Evolutionary conservation across 2,888 invertebrate genomes (phyloP).

Genomic region (Nymphalis urticae): DNA sequence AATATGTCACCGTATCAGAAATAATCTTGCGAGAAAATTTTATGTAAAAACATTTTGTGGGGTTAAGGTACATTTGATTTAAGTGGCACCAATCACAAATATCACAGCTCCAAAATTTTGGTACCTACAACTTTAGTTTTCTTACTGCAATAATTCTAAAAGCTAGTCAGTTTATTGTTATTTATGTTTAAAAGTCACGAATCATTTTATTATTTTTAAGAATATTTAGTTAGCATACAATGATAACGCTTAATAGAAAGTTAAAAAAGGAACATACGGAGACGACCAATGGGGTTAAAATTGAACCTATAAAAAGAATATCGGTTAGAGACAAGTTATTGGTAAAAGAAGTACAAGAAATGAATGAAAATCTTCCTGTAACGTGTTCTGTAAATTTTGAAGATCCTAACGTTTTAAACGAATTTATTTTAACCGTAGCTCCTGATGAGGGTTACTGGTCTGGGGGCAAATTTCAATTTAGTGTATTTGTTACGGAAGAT

Average conservation of each 20-base stretch:
- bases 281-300: constrained; percentile 62
- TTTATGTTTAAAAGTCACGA: constrained; percentile 20
- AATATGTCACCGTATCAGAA: too few species aligned
- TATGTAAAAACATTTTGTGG: too few species aligned
- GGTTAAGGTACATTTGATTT: too few species aligned
- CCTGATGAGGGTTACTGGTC: constrained; percentile 95
- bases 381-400: constrained; percentile 91
- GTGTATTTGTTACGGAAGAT: constrained; percentile 93
- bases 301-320: constrained; percentile 80
- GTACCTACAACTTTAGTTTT: constrained; percentile 1
- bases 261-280: constrained; percentile 84
- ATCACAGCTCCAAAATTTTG: constrained; percentile 19
- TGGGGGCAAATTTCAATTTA: constrained; percentile 93
- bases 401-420: constrained; percentile 90
- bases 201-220: constrained; percentile 28
- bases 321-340: constrained; percentile 90
- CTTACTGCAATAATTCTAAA: constrained; percentile 14
- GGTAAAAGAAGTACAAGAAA: constrained; percentile 91
- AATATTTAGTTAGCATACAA: constrained; percentile 52
- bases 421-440: constrained; percentile 88
- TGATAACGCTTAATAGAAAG: constrained; percentile 88
- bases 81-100: too few species aligned
- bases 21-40: too few species aligned
- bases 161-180: constrained; percentile 17
- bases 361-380: constrained; percentile 91